Conservation (phyloP, 1,140 invertebrate species). For the Aphelinus atriplicis region DNA sequence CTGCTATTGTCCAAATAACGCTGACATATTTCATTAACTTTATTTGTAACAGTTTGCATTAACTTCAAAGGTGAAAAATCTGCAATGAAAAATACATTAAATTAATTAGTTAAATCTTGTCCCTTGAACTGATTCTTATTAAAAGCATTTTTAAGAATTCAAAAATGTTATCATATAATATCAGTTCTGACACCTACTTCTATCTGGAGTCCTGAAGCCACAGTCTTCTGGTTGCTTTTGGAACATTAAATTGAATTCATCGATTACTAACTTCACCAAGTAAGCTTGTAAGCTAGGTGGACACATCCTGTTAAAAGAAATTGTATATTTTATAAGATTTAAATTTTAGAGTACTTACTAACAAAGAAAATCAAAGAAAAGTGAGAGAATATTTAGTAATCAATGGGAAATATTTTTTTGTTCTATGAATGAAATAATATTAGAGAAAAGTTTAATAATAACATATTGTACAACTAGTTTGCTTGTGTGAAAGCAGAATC, state of each 20-base stretch:
- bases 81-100: constrained; percentile 59
- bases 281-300: constrained; percentile 73
- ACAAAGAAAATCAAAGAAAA: too few relatives aligned
- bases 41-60: constrained; percentile 77
- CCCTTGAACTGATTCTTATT: not conserved
- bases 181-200: constrained; percentile 70
- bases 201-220: constrained; percentile 69
- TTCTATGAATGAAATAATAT: too few relatives aligned
- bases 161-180: constrained; percentile 10
- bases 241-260: constrained; percentile 71
- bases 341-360: too few relatives aligned
- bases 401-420: too few relatives aligned
- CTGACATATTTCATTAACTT: constrained; percentile 76
- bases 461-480: too few relatives aligned
- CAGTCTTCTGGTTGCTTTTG: constrained; percentile 72
- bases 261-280: constrained; percentile 72
- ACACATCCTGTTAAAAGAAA: constrained; percentile 71
- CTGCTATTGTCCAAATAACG: constrained; percentile 74
- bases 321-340: constrained; percentile 12
- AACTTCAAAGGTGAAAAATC: constrained; percentile 76
- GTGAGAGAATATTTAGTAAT: too few relatives aligned
- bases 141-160: not conserved
- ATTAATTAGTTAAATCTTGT: not conserved
- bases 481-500: too few relatives aligned
- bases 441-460: too few relatives aligned